Conservation (phyloP, 2,888 invertebrate species). For the Athetis lepigone region DNA sequence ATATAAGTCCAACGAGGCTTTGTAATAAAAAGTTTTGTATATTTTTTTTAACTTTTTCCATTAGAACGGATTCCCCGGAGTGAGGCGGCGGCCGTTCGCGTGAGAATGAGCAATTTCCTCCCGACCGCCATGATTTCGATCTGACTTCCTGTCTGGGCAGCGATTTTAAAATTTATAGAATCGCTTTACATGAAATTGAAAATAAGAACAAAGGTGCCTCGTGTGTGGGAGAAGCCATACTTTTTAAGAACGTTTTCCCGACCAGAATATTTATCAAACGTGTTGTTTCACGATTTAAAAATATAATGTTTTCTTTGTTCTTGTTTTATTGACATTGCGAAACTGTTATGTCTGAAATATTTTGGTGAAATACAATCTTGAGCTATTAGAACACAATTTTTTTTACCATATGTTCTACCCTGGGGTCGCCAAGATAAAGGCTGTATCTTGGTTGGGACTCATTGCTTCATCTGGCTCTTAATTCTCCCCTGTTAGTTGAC, state of each 20-base stretch:
- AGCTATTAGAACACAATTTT: too few species aligned
- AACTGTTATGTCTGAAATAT: too few species aligned
- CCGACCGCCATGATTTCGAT: conserved; percentile 88
- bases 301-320: neutral
- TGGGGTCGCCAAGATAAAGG: too few species aligned
- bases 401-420: too few species aligned
- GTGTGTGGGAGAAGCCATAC: conserved; percentile 64
- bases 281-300: conserved; percentile 16
- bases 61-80: conserved; percentile 85
- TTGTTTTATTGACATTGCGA: neutral
- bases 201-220: conserved; percentile 77
- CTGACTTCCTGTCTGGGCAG: conserved; percentile 89
- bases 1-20: conserved; percentile 72
- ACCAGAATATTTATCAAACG: conserved; percentile 28
- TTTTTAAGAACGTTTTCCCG: conserved; percentile 47
- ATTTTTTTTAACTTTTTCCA: conserved; percentile 89
- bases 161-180: conserved; percentile 90
- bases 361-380: too few species aligned
- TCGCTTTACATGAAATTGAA: conserved; percentile 86
- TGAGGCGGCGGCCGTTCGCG: conserved; percentile 84
- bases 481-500: too few species aligned
- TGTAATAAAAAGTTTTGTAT: conserved; percentile 86
- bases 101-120: conserved; percentile 90
- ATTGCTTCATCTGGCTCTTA: too few species aligned
- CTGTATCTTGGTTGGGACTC: too few species aligned